Conservation (phyloP, 2,797 vertebrate species). For the Aulostomus chinensis region DNA sequence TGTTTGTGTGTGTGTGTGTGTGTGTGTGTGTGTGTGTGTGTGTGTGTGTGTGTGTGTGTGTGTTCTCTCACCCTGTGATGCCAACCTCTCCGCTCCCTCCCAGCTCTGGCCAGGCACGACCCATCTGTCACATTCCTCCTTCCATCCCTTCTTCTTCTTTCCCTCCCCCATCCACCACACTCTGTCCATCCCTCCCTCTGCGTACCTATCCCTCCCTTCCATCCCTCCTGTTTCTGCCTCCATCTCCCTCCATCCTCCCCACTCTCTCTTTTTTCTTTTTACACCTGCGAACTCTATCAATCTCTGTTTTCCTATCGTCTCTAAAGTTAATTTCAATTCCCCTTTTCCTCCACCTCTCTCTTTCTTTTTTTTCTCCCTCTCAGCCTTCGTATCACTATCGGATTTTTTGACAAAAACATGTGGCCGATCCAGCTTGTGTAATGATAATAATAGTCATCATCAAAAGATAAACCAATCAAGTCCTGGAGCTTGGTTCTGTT, state of each 20-base stretch:
- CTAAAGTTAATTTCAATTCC: not conserved
- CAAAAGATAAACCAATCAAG: constrained; percentile 52
- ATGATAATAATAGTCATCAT: constrained; percentile 58
- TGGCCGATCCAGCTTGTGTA: constrained; percentile 60
- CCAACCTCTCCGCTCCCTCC: constrained; percentile 82
- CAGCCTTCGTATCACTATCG: constrained; percentile 12
- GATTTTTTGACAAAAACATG: constrained; percentile 55
- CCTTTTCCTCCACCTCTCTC: not conserved
- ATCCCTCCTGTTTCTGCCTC: constrained; percentile 52
- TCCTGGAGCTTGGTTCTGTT: constrained; percentile 58
- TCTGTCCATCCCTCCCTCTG: constrained; percentile 8
- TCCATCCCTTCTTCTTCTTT: constrained; percentile 70
- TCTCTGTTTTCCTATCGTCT: not conserved
- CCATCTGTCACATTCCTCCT: constrained; percentile 79
- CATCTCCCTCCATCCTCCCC: constrained; percentile 11
- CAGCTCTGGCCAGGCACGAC: constrained; percentile 79
- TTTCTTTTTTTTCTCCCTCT: not conserved
- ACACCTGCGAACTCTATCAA: not conserved
- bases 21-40: constrained; percentile 38
- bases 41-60: constrained; percentile 43
- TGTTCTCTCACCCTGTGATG: constrained; percentile 77
- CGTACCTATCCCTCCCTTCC: too few relatives aligned
- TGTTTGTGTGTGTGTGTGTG: constrained; percentile 42
- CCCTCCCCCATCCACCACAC: constrained; percentile 52
- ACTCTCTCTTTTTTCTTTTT: constrained; percentile 1